Conservation (phyloP, 2,888 invertebrate species). For the Caenorhabditis plicata region DNA sequence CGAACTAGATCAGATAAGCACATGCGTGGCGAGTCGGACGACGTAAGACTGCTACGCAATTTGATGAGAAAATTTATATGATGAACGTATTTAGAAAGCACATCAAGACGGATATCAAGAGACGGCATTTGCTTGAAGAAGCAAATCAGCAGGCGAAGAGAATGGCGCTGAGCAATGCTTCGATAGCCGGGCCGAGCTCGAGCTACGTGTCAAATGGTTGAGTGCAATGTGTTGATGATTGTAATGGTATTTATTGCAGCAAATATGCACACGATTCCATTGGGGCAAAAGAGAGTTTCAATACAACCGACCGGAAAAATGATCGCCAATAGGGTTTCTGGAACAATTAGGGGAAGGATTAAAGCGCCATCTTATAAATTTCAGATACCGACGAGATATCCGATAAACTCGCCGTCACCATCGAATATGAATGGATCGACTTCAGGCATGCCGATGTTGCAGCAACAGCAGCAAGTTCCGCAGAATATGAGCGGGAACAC, state of each 20-base stretch:
- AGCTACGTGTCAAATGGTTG: conserved; percentile 4
- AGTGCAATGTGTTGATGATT: conserved; percentile 3
- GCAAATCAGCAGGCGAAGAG: conserved; percentile 12
- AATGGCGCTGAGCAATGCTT: conserved; percentile 5
- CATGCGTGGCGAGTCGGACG: conserved; percentile 44
- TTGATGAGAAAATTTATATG: neutral
- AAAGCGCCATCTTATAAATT: neutral
- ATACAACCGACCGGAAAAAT: conserved; percentile 15
- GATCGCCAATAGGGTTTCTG: conserved; percentile 17
- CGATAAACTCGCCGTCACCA: conserved; percentile 1
- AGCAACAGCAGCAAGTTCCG: conserved; percentile 3
- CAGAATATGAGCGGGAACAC: too few species aligned
- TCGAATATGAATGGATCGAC: conserved; percentile 2
- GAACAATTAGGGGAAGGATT: neutral
- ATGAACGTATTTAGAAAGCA: conserved; percentile 31
- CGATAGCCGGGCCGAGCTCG: neutral
- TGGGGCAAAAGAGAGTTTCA: conserved; percentile 14
- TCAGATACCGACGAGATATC: too few species aligned
- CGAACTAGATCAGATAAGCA: conserved; percentile 58
- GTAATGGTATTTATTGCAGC: neutral
- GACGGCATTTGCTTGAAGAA: conserved; percentile 37
- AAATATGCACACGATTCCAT: conserved; percentile 8
- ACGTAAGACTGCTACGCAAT: conserved; percentile 37
- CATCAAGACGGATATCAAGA: conserved; percentile 51
- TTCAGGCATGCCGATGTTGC: conserved; percentile 21